Evolutionary conservation across 2,113 vertebrate species (phyloP).

Genomic region (Terrapene triunguis): DNA sequence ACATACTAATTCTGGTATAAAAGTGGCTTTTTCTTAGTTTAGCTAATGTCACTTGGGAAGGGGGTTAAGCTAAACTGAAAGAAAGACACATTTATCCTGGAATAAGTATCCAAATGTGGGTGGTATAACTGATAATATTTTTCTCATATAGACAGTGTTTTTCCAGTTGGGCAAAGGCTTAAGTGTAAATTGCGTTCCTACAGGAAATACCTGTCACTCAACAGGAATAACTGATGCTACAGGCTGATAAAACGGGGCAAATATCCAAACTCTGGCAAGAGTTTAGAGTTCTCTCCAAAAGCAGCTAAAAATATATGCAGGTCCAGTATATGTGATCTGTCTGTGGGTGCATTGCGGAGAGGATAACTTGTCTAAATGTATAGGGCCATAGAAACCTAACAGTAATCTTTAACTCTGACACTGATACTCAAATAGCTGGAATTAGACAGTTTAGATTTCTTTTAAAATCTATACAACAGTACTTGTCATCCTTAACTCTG

Average conservation of each 20-base stretch:
- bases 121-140: not conserved
- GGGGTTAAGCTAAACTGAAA: not conserved
- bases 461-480: not conserved
- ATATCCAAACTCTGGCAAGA: not conserved
- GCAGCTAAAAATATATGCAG: not conserved
- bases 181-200: fast-evolving
- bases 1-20: not conserved
- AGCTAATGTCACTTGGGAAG: not conserved
- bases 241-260: not conserved
- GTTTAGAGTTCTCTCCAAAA: not conserved
- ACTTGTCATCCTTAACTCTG: not conserved
- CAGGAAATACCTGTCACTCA: not conserved
- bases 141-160: not conserved
- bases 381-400: not conserved
- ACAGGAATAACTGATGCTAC: not conserved
- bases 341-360: not conserved
- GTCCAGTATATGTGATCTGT: not conserved
- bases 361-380: not conserved
- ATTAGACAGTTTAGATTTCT: not conserved
- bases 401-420: not conserved
- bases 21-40: not conserved
- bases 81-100: not conserved
- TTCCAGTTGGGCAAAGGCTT: no score
- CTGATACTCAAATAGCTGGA: not conserved
- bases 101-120: not conserved